These are phyloP conservation scores for Psophia crepitans DNA, from an alignment of 2,113 vertebrate species.

Conservation along the genomic window DNA sequence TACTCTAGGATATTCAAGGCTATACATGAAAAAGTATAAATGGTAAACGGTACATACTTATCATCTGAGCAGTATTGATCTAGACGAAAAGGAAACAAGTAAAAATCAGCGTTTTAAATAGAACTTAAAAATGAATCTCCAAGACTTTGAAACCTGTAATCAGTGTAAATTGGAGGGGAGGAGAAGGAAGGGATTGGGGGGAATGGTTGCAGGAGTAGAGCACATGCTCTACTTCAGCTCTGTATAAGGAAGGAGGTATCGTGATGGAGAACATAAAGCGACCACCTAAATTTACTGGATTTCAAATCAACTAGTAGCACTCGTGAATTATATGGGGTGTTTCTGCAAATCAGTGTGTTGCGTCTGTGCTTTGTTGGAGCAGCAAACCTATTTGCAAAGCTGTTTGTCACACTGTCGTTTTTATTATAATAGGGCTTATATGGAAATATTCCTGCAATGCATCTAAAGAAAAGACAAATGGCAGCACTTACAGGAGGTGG, in stretches of 20 bases:
- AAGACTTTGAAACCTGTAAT: slow-evolving; percentile 48
- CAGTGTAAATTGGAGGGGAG: slow-evolving; percentile 40
- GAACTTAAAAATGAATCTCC: slow-evolving; percentile 21
- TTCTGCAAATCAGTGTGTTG: slow-evolving; percentile 7
- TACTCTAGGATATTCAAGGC: neutral
- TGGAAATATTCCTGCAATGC: slow-evolving; percentile 50
- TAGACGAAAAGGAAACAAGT: slow-evolving; percentile 53
- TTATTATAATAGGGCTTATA: slow-evolving; percentile 46
- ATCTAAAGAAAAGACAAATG: slow-evolving; percentile 42
- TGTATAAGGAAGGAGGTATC: neutral
- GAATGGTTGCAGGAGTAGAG: neutral
- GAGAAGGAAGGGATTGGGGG: slow-evolving; percentile 6
- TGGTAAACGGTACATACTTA: slow-evolving; percentile 4
- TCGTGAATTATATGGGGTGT: neutral
- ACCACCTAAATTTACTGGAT: neutral
- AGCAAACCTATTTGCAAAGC: slow-evolving; percentile 47
- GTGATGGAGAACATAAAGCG: neutral
- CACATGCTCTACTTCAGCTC: neutral
- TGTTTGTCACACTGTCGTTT: slow-evolving; percentile 52
- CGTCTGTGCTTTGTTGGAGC: slow-evolving; percentile 18
- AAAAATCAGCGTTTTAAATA: slow-evolving; percentile 57
- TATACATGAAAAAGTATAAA: slow-evolving; percentile 1
- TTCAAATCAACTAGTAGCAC: neutral
- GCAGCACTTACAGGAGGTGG: slow-evolving; percentile 23
- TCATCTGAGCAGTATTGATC: slow-evolving; percentile 43